Conservation (phyloP, 2,113 vertebrate genomes). For the Peromyscus maniculatus region DNA sequence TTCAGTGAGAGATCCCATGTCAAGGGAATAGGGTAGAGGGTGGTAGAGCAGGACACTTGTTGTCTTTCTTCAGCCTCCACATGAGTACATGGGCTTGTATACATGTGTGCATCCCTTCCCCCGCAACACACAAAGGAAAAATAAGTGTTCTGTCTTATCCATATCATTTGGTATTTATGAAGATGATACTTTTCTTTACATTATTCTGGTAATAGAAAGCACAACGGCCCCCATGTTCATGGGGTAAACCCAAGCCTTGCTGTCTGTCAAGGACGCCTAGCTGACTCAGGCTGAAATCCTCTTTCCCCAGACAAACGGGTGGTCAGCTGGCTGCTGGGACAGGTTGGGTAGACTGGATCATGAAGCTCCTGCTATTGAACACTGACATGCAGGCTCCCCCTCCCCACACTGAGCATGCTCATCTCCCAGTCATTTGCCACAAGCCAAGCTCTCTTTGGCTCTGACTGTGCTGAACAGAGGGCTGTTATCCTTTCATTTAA, state of each 20-base stretch:
- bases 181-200: constrained; percentile 42
- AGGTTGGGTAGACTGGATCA: not conserved
- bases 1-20: not conserved
- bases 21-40: not conserved
- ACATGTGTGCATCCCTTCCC: not conserved
- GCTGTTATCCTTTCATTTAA: not conserved
- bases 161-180: constrained; percentile 22
- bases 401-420: not conserved
- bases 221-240: not conserved
- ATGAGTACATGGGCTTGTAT: not conserved
- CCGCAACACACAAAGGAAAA: not conserved
- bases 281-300: not conserved
- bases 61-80: not conserved
- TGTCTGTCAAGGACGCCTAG: not conserved
- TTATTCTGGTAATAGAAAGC: not conserved
- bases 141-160: constrained; percentile 35
- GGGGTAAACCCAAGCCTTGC: not conserved
- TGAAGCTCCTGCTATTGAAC: not conserved
- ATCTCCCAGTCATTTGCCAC: not conserved
- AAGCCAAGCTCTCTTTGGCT: not conserved
- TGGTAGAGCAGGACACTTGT: not conserved
- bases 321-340: not conserved
- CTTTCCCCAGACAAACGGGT: not conserved
- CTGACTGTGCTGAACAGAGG: not conserved
- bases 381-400: not conserved